Percentiles rank a stretch among this genome's conserved stretches.
phyloP scores from a whole-genome alignment of 2,797 vertebrate species.

The Mycteria americana region DNA sequence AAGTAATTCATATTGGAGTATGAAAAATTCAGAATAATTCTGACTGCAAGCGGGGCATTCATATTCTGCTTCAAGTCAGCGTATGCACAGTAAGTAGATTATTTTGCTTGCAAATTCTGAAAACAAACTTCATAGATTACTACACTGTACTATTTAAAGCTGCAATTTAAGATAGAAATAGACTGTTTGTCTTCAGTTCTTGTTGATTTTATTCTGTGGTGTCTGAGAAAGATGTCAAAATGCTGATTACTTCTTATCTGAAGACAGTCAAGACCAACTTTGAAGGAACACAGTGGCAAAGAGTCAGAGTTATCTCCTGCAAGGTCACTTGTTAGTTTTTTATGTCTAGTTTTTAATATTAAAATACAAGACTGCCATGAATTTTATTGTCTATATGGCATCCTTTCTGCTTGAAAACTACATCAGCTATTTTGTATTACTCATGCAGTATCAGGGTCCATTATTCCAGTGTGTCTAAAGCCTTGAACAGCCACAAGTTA shows the following conservation, averaged over 20 bases:
- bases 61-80: not conserved
- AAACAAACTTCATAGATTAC: not conserved
- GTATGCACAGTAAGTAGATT: not conserved
- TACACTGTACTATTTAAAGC: not conserved
- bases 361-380: not conserved
- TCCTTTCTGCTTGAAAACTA: not conserved
- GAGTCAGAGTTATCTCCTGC: not conserved
- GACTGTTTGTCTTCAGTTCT: not conserved
- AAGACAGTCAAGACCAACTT: not conserved
- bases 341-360: not conserved
- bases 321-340: not conserved
- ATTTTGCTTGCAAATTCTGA: not conserved
- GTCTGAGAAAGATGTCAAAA: not conserved
- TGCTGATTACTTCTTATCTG: not conserved
- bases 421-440: not conserved
- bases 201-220: not conserved
- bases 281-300: not conserved
- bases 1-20: not conserved
- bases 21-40: not conserved
- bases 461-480: not conserved
- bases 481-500: not conserved
- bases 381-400: not conserved
- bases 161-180: not conserved
- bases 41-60: not conserved
- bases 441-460: not conserved